phyloP scores from a whole-genome alignment of 2,113 vertebrate species.

The Coreoperca whiteheadi region DNA sequence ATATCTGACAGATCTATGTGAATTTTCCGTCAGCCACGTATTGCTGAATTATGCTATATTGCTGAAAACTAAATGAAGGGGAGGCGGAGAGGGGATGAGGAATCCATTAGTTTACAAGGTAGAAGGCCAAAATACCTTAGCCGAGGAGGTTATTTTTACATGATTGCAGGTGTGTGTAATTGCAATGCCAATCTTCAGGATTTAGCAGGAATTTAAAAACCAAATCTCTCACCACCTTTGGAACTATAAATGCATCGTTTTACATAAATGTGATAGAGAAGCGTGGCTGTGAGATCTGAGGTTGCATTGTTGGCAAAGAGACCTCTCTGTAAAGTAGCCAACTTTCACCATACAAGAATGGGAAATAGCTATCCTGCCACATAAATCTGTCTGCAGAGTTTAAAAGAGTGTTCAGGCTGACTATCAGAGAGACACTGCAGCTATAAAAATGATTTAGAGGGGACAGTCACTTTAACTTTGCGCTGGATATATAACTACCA shows the following conservation, averaged over 20 bases:
- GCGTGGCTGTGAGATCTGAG: background rate
- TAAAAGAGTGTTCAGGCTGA: background rate
- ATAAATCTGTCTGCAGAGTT: constrained; percentile 1
- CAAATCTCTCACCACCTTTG: background rate
- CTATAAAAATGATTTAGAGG: constrained; percentile 30
- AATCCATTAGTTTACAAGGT: constrained; percentile 50
- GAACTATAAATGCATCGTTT: constrained; percentile 35
- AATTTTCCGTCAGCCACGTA: constrained; percentile 29
- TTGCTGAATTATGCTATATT: constrained; percentile 30
- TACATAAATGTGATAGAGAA: background rate
- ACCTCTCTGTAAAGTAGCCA: background rate
- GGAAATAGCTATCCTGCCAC: background rate
- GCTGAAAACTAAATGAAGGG: constrained; percentile 23
- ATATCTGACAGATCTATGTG: constrained; percentile 33
- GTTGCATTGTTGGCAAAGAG: background rate
- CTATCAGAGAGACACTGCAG: background rate
- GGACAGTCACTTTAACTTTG: background rate
- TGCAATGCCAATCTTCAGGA: constrained; percentile 51
- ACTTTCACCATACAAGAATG: background rate
- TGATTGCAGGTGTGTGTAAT: constrained; percentile 54
- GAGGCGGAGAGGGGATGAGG: constrained; percentile 13
- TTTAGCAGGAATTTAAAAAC: constrained; percentile 32
- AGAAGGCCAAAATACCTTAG: constrained; percentile 26
- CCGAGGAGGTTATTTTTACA: constrained; percentile 38
- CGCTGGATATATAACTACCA: background rate